Conservation (phyloP, 2,797 vertebrate species). For the Gobio occitaniae region DNA sequence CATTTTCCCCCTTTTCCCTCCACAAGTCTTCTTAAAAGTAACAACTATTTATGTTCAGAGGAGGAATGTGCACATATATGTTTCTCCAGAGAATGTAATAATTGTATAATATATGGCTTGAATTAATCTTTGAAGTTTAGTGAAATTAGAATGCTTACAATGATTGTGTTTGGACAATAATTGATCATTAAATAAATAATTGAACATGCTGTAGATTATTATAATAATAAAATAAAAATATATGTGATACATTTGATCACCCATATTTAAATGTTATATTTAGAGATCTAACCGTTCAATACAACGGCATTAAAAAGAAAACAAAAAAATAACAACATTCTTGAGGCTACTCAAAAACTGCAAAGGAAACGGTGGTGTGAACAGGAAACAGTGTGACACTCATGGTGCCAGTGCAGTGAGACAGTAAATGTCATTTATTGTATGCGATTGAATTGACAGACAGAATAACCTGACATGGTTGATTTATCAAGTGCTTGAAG, state of each 20-base stretch:
- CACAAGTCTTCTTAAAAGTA: background rate
- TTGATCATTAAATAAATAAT: background rate
- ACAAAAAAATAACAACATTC: background rate
- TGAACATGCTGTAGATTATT: background rate
- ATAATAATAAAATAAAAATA: background rate
- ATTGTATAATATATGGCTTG: no score
- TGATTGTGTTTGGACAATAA: background rate
- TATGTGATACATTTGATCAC: background rate
- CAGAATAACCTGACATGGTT: background rate
- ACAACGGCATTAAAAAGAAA: conserved; percentile 18
- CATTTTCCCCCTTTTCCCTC: background rate
- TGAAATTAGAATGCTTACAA: background rate
- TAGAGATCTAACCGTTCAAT: background rate
- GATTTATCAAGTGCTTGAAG: background rate
- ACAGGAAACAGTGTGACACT: conserved; percentile 70
- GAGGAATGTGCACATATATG: background rate
- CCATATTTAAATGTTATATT: background rate
- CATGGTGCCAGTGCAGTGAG: conserved; percentile 10
- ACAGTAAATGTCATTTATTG: conserved; percentile 26
- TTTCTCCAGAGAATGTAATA: background rate
- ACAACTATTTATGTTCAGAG: background rate
- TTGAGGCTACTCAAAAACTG: conserved; percentile 51
- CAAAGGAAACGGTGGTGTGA: conserved; percentile 62
- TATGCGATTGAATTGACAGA: background rate
- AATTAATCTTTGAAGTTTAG: background rate